Base-by-base conservation (phyloP, 92 coral and sea anemone species). In the Actinostola sp. region DNA sequence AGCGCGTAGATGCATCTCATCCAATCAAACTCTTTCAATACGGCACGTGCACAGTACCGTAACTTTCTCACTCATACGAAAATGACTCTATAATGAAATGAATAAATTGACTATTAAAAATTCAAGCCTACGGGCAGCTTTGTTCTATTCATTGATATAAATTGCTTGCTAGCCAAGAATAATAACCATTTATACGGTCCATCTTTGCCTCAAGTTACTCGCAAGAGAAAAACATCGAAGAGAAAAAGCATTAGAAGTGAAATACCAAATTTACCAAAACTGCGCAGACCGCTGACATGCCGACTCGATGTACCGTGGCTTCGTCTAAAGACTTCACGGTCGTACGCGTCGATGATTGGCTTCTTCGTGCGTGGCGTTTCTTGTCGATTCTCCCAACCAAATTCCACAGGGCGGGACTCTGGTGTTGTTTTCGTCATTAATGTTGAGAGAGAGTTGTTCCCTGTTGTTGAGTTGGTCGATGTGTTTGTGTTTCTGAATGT, bases 321-420 rank as follows among this genome's bases (percentile, higher is more conserved):
- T 46, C 72, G 72, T 44, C 35, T 44, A 30, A 66, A 66, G 21
- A 66, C 55, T 14, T 66, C 72, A 17, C 72, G 39, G 15, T 66
- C 72, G 59, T 66, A 66, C 1, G 54, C 58, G 8, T 66, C 72
- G 13, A 66, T 46, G 27, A 48, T 27, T 8, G 72, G 72, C 25
- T 19, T 26, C 39, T 28, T 66, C 34, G 72, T 13, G 1, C 21
- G 52, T 0, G 57, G 39, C 17, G 59, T 45, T n/a, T 25, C 21
- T 29, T 30, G 31, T 17, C 11, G n/a, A 8, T 19, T 35, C 30
- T 28, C 6, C 56, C 35, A 33, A 3, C 43, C 20, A 2, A 15
- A 23, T 66, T 44, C 43, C 23, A 46, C 27, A 21, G 35, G 53
- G 17, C 23, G 25, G 24, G 71, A 14, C 16, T 26, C 25, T 32